Base-by-base conservation (phyloP, 2,797 vertebrate genomes). In the Cryptoprocta ferox region DNA sequence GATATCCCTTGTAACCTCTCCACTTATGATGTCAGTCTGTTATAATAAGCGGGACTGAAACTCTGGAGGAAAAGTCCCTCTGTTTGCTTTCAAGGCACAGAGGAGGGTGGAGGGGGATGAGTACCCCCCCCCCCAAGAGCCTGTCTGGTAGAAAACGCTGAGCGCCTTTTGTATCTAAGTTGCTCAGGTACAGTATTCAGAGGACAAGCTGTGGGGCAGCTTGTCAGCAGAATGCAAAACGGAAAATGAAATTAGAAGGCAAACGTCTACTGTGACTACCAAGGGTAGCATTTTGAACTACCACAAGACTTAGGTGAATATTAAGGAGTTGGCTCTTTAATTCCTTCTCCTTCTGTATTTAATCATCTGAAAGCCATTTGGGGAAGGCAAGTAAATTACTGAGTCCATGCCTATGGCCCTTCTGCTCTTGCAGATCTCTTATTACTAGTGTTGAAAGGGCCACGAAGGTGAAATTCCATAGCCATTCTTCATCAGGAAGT, bases 361-460 rank as follows among this genome's bases (percentile, higher is more conserved):
- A 89, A 89, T 95, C 39, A 82, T 42, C 48, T 89, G 73, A 79
- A 92, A 97, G 48, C 42, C 32, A 85, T 73, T 93, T 78, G 85
- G 65, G 65, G 88, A 95, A 95, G 66, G 87, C 80, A 91, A 84
- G 45, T 15, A 70, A 86, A 76, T 81, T 48, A 50, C 59, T 19
- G 65, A 53, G 30, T 59, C 48, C 21, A 86, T 42, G 50, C 76
- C 42, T 53, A 35, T 37, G n/a, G 6, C 24, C 70, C 32, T 80
- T 87, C 70, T 86, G 70, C 61, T 83, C 37, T 73, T 70, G 18
- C 14, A 89, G 39, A 48, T 50, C 78, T 95, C 81, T 70, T 76
- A 45, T 19, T 19, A 45, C 42, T 1, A 35, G 75, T 63, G 78
- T 75, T 89, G 39, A 81, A 91, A 85, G 35, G 56, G 16, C 61